Evolutionary conservation across 2,797 vertebrate species (phyloP), one percentile per base, ranked within the genome.

Genomic region (Selene dorsalis): DNA sequence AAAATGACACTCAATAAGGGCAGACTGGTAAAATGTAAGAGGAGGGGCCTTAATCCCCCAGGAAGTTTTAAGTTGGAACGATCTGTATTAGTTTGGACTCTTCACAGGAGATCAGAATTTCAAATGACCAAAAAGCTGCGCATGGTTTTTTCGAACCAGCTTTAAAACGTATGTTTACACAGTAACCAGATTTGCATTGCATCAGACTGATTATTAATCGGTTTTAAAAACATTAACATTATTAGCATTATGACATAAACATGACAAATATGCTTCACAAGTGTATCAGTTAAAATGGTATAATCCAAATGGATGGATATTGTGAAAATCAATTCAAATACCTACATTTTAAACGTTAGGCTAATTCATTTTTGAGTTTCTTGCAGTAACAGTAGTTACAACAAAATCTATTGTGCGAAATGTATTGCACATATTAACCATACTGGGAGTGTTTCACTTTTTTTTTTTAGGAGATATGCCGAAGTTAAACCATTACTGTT

Each of bases 1-100:
- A 85, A 79, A 82, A 86, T 89, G 86, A 91, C 84, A 87, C 84
- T 92, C 81, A 83, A 73, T 86, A 82, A 91, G 83, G 82, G 50
- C 85, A 67, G 74, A 79, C 80, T 76, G 76, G 70, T 84, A 69
- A 73, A 76, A 84, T 84, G 58, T 71, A 74, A 83, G 66, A 80
- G n/a, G 69, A 16, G 35, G 38, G 73, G 47, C 64, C 70, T 76
- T 83, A 86, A 91, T 89, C 75, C 78, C 83, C 67, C 67, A 85
- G 77, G 75, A 89, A 73, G 78, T 88, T 86, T 43, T 56, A 84
- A 41, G 58, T 86, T 74, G 76, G 35, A 38, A 77, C 79, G 79
- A 90, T 68, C 60, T 22, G 53, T 48, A 68, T 84, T 84, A 63
- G 68, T 73, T 87, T 73, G 69, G 66, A 77, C 73, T 32, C 58